Base-by-base conservation (phyloP, 2,797 vertebrate genomes). In the Melanogrammus aeglefinus region DNA sequence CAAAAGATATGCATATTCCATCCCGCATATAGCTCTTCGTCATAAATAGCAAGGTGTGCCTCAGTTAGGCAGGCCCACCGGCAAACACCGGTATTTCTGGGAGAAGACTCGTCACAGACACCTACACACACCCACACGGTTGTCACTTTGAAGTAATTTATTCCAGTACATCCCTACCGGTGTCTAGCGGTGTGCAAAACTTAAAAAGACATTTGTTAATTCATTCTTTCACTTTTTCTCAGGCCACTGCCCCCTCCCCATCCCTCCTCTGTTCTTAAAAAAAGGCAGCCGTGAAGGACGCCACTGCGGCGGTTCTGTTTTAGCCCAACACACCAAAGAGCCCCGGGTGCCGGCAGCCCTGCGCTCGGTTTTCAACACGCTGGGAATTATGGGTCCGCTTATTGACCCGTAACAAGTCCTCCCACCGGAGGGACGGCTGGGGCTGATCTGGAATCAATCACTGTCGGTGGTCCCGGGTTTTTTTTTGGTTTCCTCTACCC, bases 361-460 rank as follows among this genome's bases (percentile, higher is more conserved):
- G 70, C 6, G 29, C 18, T 35, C 33, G 29, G 29, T 29, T 14
- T 9, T 16, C 31, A 35, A 18, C 70, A 18, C 6, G 7, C 70
- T 10, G 70, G 29, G 70, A 35, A 33, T 35, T 72, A 16, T 16
- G 70, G 33, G 29, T 69, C 63, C 63, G 70, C 33, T 72, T 72
- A 72, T 27, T 4, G 36, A 41, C 31, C 33, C 76, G 77, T 74
- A 72, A 31, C 29, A 72, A 72, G 33, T 72, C 31, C 13, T 72
- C 70, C 70, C 70, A 16, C 29, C 33, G 14, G 31, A 35, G 29
- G 70, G 31, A 35, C 33, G 70, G 29, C 70, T 7, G 33, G 33
- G 1, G 70, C 70, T n/a, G 69, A 31, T 71, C 69, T 71, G 70
- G 70, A 72, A 72, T 72, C 70, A 33, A 72, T 72, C 70, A 72